Conservation (phyloP, 2,888 invertebrate genomes). For the Actias luna region DNA sequence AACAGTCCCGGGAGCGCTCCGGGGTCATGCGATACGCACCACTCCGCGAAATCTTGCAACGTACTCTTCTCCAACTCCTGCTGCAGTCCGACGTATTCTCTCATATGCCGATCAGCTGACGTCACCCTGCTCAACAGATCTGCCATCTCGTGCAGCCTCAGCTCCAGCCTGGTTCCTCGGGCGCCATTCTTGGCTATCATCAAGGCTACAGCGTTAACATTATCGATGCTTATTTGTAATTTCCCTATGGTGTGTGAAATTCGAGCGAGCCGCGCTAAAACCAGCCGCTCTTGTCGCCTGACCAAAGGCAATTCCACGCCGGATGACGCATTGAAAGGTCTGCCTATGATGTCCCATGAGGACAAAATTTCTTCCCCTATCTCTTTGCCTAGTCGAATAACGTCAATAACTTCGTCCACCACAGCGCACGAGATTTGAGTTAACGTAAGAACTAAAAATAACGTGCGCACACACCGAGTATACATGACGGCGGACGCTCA, state of each 20-base stretch:
- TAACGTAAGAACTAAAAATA: slow-evolving; percentile 52
- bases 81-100: slow-evolving; percentile 78
- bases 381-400: slow-evolving; percentile 82
- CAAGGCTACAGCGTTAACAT: slow-evolving; percentile 47
- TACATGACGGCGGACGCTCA: slow-evolving; percentile 65
- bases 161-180: slow-evolving; percentile 75
- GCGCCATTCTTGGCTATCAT: slow-evolving; percentile 65
- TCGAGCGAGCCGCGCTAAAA: slow-evolving; percentile 73
- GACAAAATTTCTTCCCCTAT: slow-evolving; percentile 82
- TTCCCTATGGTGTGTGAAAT: slow-evolving; percentile 57
- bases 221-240: slow-evolving; percentile 57
- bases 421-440: slow-evolving; percentile 60
- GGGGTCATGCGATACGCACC: slow-evolving; percentile 85
- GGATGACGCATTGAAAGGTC: slow-evolving; percentile 73
- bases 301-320: slow-evolving; percentile 83
- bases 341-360: slow-evolving; percentile 84
- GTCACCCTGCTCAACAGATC: slow-evolving; percentile 83
- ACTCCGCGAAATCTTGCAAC: slow-evolving; percentile 86
- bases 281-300: slow-evolving; percentile 82
- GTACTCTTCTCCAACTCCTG: slow-evolving; percentile 83
- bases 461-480: slow-evolving; percentile 52
- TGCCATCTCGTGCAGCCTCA: slow-evolving; percentile 83
- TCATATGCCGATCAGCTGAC: slow-evolving; percentile 82
- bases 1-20: slow-evolving; percentile 84
- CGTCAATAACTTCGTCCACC: slow-evolving; percentile 83